Evolutionary conservation across 1,140 invertebrate species (phyloP).

Genomic region (Pemphigus obesinymphae): DNA sequence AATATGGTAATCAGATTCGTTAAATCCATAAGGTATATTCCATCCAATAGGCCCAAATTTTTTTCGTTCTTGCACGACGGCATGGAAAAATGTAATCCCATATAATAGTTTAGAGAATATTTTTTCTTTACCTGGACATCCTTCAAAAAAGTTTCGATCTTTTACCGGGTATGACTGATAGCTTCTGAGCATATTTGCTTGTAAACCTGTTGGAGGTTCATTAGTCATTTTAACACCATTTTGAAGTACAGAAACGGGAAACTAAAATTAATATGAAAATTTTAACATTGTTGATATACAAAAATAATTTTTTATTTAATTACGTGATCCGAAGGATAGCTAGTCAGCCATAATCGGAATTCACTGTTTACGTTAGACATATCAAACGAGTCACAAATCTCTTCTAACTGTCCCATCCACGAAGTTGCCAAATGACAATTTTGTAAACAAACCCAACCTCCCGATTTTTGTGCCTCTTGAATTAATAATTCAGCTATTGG

Average conservation of each 20-base stretch:
- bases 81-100: conserved; percentile 89
- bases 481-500: conserved; percentile 77
- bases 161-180: conserved; percentile 76
- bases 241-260: conserved; percentile 84
- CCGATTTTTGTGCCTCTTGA: conserved; percentile 66
- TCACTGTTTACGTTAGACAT: conserved; percentile 65
- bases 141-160: conserved; percentile 61
- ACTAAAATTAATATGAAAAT: conserved; percentile 52
- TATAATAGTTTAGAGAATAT: conserved; percentile 78
- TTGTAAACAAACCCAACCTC: conserved; percentile 86
- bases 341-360: conserved; percentile 87
- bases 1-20: conserved; percentile 90
- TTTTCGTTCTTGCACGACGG: conserved; percentile 74
- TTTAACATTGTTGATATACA: neutral
- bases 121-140: conserved; percentile 63
- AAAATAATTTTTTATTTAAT: neutral
- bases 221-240: conserved; percentile 93
- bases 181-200: conserved; percentile 77
- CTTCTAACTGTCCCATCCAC: conserved; percentile 79
- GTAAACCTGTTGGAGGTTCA: conserved; percentile 81
- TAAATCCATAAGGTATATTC: conserved; percentile 94
- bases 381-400: conserved; percentile 73
- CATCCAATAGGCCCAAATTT: conserved; percentile 89
- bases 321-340: conserved; percentile 73
- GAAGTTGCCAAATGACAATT: conserved; percentile 90